These are phyloP conservation scores for Pherbina coryleti DNA, from an alignment of 2,888 invertebrate species.

Conservation along the genomic window DNA sequence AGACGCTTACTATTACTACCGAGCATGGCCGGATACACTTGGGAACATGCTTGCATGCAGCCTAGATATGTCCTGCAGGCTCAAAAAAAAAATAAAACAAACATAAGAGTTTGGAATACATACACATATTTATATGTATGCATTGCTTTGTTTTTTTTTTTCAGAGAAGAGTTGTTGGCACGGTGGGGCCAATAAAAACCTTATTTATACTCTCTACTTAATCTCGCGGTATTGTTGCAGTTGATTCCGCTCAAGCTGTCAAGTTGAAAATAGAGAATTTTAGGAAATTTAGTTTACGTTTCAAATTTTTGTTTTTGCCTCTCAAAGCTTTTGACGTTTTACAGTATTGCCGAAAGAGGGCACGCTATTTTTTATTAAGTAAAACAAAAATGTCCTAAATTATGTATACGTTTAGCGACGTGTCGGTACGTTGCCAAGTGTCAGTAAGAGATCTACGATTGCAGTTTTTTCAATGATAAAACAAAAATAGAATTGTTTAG, in stretches of 20 bases:
- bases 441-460: too few species aligned
- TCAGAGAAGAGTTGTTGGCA: background rate
- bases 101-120: background rate
- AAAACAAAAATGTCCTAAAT: too few species aligned
- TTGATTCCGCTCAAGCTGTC: background rate
- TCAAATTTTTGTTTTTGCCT: background rate
- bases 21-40: background rate
- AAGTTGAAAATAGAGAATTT: background rate
- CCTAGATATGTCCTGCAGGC: slow-evolving; percentile 28
- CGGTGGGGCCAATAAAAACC: background rate
- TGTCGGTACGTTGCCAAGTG: too few species aligned
- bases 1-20: slow-evolving; percentile 4
- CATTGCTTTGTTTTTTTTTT: background rate
- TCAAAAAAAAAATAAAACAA: slow-evolving; percentile 12
- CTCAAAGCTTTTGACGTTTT: too few species aligned
- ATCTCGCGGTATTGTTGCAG: too few species aligned
- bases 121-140: slow-evolving; percentile 23
- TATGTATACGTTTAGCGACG: too few species aligned
- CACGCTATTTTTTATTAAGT: too few species aligned
- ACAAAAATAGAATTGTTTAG: too few species aligned
- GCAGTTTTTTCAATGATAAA: too few species aligned
- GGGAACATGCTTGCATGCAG: background rate
- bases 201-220: too few species aligned
- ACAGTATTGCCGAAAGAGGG: too few species aligned
- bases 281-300: background rate